Base-by-base conservation (phyloP, 2,113 vertebrate species). In the Leucoraja erinaceus region DNA sequence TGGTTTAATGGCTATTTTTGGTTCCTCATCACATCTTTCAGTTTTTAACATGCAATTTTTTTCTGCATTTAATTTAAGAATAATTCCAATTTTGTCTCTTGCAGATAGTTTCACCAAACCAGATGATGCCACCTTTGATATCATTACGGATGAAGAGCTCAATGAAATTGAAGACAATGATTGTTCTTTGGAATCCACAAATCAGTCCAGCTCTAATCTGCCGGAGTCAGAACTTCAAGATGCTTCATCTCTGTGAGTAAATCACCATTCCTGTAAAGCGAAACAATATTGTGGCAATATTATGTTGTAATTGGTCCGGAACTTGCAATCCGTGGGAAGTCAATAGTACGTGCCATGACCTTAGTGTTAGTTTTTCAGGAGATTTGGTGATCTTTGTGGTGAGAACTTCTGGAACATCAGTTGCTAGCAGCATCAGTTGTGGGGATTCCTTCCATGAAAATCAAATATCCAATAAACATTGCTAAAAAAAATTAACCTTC, bases 131-230 rank as follows among this genome's bases (percentile, higher is more conserved):
- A 95, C 96, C 38, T 99, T 98, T 94, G 98, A 98, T 96, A 98
- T 99, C 94, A 99, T 99, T 96, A 98, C 98, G 5, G 98, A 99
- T 66, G 98, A 99, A 75, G 98, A 99, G 94, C 94, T 99, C 93
- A 98, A 96, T 92, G 96, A 97, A 90, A 94, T 98, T 22, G 96
- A 97, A 20, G 96, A 98, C 81, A 95, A 95, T 0, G 96, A 97
- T 86, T 96, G 95, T 5, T 94, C 94, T 78, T 95, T 96, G 31
- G 96, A 96, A 94, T 94, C 90, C 61, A 97, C 96, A 3, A 96
- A 96, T 93, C 96, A 96, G 94, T 96, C 96, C 20, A 94, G 95
- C 25, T 94, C 63, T 93, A 93, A 94, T 0, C 96, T 96, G 31
- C 97, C 96, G 90, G 97, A 97, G 16, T 94, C 93, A 77, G 93